Evolutionary conservation across 2,888 invertebrate species (phyloP).

Genomic region (Nasonia oneida): DNA sequence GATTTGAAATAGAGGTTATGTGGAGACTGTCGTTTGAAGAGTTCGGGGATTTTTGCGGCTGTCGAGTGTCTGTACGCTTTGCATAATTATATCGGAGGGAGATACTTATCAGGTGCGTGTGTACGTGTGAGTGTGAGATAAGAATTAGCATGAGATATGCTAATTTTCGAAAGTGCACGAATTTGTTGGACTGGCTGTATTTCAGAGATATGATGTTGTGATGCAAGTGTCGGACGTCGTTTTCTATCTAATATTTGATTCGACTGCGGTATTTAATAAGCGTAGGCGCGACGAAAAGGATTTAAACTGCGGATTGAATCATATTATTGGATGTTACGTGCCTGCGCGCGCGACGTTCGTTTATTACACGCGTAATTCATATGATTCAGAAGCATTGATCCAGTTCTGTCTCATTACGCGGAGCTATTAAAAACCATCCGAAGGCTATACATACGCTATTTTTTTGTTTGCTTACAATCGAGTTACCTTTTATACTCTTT

Average conservation of each 20-base stretch:
- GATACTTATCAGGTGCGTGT: background rate
- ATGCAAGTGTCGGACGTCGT: background rate
- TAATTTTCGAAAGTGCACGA: slow-evolving; percentile 14
- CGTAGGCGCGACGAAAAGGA: background rate
- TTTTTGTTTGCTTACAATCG: background rate
- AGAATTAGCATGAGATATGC: background rate
- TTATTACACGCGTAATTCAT: background rate
- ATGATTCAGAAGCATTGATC: slow-evolving; percentile 44
- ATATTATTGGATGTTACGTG: background rate
- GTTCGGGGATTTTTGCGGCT: background rate
- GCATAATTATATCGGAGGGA: background rate
- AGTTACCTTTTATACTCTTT: background rate
- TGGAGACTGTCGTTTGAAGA: background rate
- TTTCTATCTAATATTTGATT: background rate
- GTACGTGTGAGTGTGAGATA: background rate
- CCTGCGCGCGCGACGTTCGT: background rate
- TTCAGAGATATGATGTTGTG: background rate
- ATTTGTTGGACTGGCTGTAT: background rate
- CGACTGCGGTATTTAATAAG: too few species aligned
- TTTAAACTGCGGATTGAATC: background rate
- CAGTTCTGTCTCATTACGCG: slow-evolving; percentile 3
- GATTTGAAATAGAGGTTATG: background rate
- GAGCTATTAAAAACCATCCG: background rate
- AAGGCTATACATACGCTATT: background rate
- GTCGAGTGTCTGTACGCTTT: background rate